Percentiles rank a stretch among this genome's conserved stretches.
Conservation (phyloP, 2,113 vertebrate species). For the Hydrolagus affinis region DNA sequence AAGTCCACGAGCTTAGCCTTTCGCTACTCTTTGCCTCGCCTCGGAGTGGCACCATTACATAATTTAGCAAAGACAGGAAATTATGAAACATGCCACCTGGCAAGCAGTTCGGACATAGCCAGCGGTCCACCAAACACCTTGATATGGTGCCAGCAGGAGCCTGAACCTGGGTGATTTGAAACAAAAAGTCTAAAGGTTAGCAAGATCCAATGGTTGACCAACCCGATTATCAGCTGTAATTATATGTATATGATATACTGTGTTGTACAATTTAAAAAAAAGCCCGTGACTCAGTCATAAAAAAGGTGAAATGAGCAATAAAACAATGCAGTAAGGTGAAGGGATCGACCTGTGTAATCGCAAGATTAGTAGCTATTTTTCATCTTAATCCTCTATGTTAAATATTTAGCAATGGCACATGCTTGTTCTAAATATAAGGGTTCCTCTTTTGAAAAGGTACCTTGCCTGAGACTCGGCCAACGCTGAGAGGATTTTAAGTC, state of each 20-base stretch:
- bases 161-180: background rate
- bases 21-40: background rate
- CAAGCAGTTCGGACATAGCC: background rate
- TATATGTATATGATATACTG: background rate
- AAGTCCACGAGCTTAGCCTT: background rate
- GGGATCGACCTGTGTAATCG: background rate
- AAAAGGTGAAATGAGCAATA: constrained; percentile 9
- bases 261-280: background rate
- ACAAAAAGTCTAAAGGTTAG: background rate
- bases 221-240: background rate
- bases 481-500: background rate
- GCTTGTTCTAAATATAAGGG: background rate
- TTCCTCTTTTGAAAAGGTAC: background rate
- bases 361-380: background rate
- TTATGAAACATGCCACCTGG: background rate
- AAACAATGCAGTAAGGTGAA: constrained; percentile 5
- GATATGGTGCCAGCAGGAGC: background rate
- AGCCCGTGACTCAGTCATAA: background rate
- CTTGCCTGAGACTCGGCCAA: no score
- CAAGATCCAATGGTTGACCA: background rate
- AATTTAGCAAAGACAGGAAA: background rate
- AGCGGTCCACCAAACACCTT: background rate
- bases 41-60: no score
- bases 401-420: background rate
- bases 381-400: background rate